Base-by-base conservation (phyloP, 1,140 invertebrate genomes). In the Heliothis virescens region DNA sequence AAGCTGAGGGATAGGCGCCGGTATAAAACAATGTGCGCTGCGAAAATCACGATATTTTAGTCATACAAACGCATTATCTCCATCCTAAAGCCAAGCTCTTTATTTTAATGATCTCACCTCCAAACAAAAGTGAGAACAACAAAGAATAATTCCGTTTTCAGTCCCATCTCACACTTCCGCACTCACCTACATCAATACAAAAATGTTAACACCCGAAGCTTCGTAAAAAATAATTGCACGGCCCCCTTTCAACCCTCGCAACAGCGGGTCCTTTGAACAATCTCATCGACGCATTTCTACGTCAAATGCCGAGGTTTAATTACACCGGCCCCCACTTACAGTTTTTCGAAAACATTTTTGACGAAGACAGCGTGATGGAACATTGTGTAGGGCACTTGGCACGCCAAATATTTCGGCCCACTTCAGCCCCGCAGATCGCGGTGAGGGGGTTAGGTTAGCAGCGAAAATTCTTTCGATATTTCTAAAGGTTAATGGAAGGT, bases 351-450 rank as follows among this genome's bases (percentile, higher is more conserved):
- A 62, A 69, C 59, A 78, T 78, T 82, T 80, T 80, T 80, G 72
- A 82, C 79, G 60, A 71, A 78, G 77, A 72, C 59, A 81, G 73
- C 62, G 71, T 79, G 79, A 80, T 79, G 72, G 55, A 48, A 71
- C 67, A 13, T 13, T 5, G 57, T 80, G 57, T 53, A 78, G 75
- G 52, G 63, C 62, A 55, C 75, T 78, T 69, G 62, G 63, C 63
- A 69, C 63, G 75, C 75, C 75, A 78, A 78, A 78, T 78, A 78
- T 78, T 78, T 57, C 52, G 16, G 50, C 48, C 13, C 53, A 78
- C 75, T 78, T 76, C 59, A 76, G 59, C 26, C 73, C 74, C 12
- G 18, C 62, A 63, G 57, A 41, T 73, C 34, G 75, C 62, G 75
- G 75, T 41, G 75, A 69, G 53, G 18, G 71, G 50, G 74, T 76